Evolutionary conservation across 2,888 invertebrate species (phyloP).

Genomic region (Drosophila cognata): DNA sequence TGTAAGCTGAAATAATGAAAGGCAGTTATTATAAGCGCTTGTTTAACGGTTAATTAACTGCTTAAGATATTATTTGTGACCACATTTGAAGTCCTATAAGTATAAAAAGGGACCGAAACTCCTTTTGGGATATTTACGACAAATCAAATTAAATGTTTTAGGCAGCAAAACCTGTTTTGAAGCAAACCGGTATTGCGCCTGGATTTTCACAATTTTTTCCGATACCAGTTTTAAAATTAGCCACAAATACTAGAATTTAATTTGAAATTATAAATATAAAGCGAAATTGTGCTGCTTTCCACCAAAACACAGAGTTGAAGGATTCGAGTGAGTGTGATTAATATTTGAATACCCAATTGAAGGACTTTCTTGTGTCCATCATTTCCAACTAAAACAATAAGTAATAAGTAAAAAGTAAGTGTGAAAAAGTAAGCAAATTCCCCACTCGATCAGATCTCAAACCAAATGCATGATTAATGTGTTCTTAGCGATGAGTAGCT

Average conservation of each 20-base stretch:
- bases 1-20: neutral
- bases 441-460: neutral
- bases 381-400: neutral
- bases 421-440: neutral
- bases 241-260: neutral
- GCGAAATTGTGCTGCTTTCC: neutral
- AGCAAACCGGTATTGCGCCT: neutral
- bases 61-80: neutral
- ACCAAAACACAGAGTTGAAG: accelerated
- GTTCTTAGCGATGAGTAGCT: slow-evolving; percentile 25
- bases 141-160: neutral
- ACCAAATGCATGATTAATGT: neutral
- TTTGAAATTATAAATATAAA: neutral
- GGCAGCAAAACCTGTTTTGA: neutral
- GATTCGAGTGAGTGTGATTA: too few relatives aligned
- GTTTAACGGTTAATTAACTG: neutral
- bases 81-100: too few relatives aligned
- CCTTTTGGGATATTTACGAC: neutral
- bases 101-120: neutral
- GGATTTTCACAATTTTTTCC: neutral
- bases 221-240: neutral
- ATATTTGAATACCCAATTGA: neutral
- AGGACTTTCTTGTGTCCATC: neutral
- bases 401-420: neutral
- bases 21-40: neutral